Base-by-base conservation (phyloP, 2,113 vertebrate species). In the Emberiza fucata region DNA sequence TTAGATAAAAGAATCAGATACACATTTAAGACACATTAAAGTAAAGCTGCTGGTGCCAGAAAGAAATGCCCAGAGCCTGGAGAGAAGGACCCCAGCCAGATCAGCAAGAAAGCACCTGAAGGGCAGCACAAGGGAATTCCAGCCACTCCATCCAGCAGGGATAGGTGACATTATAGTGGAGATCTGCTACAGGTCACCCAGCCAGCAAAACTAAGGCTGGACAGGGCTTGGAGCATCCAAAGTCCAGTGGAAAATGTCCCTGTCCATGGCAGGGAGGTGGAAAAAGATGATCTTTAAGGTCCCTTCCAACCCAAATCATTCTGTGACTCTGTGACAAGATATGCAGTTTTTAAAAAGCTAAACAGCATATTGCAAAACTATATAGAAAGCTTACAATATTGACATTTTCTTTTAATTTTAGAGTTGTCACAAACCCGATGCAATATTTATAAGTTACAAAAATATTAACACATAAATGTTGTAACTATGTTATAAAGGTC, bases 401-500 rank as follows among this genome's bases (percentile, higher is more conserved):
- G 33, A 7, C 72, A 80, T 63, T 92, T 92, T 45, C 44, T 71
- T 86, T 86, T 70, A 25, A 54, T 86, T 91, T 94, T 75, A 11
- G 77, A 73, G 48, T 27, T 86, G 70, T 70, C 79, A 90, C 39
- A 73, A 28, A 77, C 77, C 39, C 7, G 14, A 88, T 80, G 50
- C 16, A 77, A 21, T 40, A 66, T 94, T 95, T 75, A 11, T 63
- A 75, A 25, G 63, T 33, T 83, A 86, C 24, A 37, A 72, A 88
- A 76, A 54, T 72, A 81, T 84, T 68, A 71, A 79, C 29, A 64
- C 25, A 88, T 16, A 94, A 92, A 95, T 68, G 70, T 68, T 92
- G 23, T 5, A 95, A n/a, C 63, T 87, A 51, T 11, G 57, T 81
- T 85, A 80, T 42, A 96, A 94, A 92, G 94, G 91, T 94, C 95